Conservation (phyloP, 1,140 invertebrate genomes). For the Apis mellifera region DNA sequence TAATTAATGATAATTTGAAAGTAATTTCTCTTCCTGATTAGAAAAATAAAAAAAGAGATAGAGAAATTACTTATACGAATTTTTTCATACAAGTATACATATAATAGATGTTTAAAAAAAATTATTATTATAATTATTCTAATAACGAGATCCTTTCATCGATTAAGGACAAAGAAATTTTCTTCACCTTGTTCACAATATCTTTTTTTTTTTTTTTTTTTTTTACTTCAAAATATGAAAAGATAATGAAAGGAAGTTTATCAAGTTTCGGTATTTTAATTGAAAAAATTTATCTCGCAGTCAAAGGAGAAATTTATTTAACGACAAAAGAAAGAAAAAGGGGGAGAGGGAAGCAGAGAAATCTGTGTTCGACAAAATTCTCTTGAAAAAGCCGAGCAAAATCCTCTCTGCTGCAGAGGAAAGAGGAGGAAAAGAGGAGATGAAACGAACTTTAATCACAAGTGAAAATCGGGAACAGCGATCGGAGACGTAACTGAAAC, state of each 20-base stretch:
- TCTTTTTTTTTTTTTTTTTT: neutral
- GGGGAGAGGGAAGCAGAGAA: neutral
- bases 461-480: slow-evolving; percentile 24
- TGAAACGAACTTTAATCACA: slow-evolving; percentile 26
- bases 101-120: no score
- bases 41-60: no score
- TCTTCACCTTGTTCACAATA: no score
- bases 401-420: no score
- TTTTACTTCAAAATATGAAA: neutral
- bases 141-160: neutral
- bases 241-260: neutral
- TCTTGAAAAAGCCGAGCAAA: neutral
- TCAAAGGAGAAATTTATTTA: neutral
- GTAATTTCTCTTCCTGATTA: no score
- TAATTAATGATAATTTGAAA: no score
- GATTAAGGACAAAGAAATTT: neutral
- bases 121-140: no score
- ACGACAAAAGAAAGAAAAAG: neutral
- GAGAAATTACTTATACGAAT: no score
- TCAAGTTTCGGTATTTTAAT: neutral
- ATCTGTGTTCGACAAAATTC: neutral
- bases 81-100: no score
- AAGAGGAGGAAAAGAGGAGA: neutral
- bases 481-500: slow-evolving; percentile 25
- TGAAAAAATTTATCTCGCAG: neutral